These are phyloP conservation scores for Aplysina aerophoba DNA, from an alignment of 37 sponge, comb jelly and placozoan genomes.

Conservation along the genomic window DNA sequence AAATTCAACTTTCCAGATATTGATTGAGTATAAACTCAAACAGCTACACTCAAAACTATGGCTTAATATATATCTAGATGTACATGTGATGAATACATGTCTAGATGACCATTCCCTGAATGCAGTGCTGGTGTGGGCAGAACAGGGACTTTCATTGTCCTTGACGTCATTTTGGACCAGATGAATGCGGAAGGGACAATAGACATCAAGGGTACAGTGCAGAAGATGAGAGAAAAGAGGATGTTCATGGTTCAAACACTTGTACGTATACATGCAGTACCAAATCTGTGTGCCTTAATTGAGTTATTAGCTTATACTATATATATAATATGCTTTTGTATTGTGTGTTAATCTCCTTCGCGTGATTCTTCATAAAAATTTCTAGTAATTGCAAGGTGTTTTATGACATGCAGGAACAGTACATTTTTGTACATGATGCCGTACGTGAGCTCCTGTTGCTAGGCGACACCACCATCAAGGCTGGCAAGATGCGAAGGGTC, in stretches of 20 bases:
- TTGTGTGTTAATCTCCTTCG: too few species aligned
- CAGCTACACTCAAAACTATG: too few species aligned
- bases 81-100: too few species aligned
- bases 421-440: constrained; percentile 65
- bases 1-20: too few species aligned
- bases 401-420: constrained; percentile 78
- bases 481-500: neutral
- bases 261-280: constrained; percentile 21
- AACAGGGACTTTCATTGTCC: constrained; percentile 65
- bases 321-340: too few species aligned
- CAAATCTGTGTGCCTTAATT: too few species aligned
- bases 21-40: too few species aligned
- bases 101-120: neutral
- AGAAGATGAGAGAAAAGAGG: constrained; percentile 54
- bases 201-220: constrained; percentile 44
- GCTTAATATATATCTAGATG: too few species aligned
- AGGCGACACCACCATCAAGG: constrained; percentile 59
- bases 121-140: constrained; percentile 83
- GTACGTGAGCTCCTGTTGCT: constrained; percentile 56
- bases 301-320: too few species aligned
- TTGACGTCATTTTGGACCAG: constrained; percentile 63
- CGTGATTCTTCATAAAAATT: too few species aligned
- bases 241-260: constrained; percentile 71
- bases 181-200: constrained; percentile 36
- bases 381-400: too few species aligned